phyloP scores from a whole-genome alignment of 2,888 invertebrate genomes.

The Leucophenga montana region DNA sequence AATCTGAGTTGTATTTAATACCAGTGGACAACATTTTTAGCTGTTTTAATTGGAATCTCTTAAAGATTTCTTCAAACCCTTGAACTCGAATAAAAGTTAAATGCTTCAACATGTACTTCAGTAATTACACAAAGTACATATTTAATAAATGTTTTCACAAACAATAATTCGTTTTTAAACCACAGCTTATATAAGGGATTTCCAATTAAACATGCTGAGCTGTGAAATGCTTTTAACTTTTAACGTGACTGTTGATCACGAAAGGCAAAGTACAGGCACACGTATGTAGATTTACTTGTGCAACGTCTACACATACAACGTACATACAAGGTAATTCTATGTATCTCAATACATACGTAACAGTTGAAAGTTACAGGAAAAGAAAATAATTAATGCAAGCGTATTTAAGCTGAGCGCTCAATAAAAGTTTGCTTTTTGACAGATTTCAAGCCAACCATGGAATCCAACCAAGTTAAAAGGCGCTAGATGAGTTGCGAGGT shows the following conservation, averaged over 20 bases:
- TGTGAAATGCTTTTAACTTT: not conserved
- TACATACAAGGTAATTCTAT: not conserved
- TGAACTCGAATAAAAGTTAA: too few relatives aligned
- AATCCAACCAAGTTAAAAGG: too few relatives aligned
- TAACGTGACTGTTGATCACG: not conserved
- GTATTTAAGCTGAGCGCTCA: constrained; percentile 1
- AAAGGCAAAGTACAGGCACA: not conserved
- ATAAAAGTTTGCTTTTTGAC: too few relatives aligned
- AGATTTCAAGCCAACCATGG: too few relatives aligned
- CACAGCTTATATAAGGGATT: constrained; percentile 7
- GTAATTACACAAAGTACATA: too few relatives aligned
- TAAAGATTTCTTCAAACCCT: too few relatives aligned
- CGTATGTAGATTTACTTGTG: not conserved
- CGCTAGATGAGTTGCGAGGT: too few relatives aligned
- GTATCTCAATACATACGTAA: not conserved
- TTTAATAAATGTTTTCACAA: too few relatives aligned
- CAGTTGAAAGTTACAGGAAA: not conserved
- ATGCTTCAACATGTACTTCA: too few relatives aligned
- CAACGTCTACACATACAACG: not conserved
- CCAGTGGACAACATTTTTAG: too few relatives aligned
- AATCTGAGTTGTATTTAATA: too few relatives aligned
- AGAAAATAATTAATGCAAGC: constrained; percentile 10
- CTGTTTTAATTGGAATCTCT: too few relatives aligned
- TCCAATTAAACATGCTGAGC: not conserved
- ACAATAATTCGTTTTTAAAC: not conserved